A percentile compares a stretch with the other conserved stretches of the same genome.
phyloP scores from a whole-genome alignment of 2,888 invertebrate species.

The Catocala fraxini region DNA sequence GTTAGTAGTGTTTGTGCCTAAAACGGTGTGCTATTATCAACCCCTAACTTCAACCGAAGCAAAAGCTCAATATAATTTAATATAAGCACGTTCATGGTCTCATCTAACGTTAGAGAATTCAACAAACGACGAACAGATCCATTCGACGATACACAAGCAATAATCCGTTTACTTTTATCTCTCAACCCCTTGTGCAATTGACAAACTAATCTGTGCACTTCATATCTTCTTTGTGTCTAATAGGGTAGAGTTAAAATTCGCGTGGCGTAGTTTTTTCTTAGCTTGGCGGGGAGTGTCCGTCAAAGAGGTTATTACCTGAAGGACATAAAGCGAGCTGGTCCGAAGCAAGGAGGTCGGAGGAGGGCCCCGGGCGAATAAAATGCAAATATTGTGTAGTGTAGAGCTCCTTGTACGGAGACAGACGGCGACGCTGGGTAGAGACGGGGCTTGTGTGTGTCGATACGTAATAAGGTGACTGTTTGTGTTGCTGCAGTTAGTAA shows the following conservation, averaged over 20 bases:
- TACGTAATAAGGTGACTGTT: constrained; percentile 2
- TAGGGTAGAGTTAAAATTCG: constrained; percentile 44
- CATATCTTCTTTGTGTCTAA: constrained; percentile 28
- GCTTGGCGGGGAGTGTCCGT: constrained; percentile 66
- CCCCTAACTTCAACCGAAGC: not conserved
- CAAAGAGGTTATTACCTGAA: constrained; percentile 87
- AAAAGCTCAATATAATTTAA: constrained; percentile 40
- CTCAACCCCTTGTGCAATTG: constrained; percentile 71
- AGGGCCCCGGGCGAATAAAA: constrained; percentile 76
- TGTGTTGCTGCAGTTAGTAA: too few relatives aligned
- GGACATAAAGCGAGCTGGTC: constrained; percentile 73
- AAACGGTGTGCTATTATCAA: not conserved
- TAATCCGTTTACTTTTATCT: constrained; percentile 87
- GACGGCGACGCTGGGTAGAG: constrained; percentile 57
- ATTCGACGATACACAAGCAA: constrained; percentile 77
- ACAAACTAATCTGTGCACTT: constrained; percentile 51
- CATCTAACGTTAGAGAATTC: constrained; percentile 40
- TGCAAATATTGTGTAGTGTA: constrained; percentile 80
- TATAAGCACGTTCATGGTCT: constrained; percentile 34
- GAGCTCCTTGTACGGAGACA: constrained; percentile 52
- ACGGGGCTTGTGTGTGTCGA: constrained; percentile 24
- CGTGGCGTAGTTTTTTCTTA: constrained; percentile 1
- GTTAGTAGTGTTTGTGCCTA: too few relatives aligned
- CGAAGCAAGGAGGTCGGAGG: constrained; percentile 37
- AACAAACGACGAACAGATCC: constrained; percentile 68